Conservation (phyloP, 2,113 vertebrate species). For the Tympanuchus pallidicinctus region DNA sequence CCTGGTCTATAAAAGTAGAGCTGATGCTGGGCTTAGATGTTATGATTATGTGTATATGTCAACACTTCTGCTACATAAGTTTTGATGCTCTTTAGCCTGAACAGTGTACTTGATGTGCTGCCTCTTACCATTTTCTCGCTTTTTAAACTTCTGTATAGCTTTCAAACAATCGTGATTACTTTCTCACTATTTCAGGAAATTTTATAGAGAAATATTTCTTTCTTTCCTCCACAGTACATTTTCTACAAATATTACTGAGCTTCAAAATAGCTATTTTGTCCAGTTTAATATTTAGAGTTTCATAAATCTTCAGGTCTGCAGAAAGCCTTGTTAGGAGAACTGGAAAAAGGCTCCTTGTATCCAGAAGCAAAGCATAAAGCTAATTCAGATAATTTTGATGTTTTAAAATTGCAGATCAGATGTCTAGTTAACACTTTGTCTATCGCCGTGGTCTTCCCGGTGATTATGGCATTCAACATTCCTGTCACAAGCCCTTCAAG, state of each 20-base stretch:
- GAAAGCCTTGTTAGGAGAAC: background rate
- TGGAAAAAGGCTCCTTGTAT: background rate
- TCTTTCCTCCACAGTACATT: background rate
- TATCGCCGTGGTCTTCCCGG: background rate
- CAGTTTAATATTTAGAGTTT: background rate
- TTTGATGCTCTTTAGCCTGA: background rate
- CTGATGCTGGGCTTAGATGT: background rate
- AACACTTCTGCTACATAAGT: background rate
- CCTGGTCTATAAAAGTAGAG: constrained; percentile 14
- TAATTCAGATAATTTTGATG: background rate
- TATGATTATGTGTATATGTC: background rate
- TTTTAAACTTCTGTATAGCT: background rate
- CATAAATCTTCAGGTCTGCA: background rate
- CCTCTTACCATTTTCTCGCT: background rate
- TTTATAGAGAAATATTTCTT: background rate
- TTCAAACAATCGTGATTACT: background rate
- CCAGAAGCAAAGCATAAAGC: background rate
- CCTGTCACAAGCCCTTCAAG: background rate
- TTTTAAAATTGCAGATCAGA: background rate
- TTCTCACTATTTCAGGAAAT: background rate
- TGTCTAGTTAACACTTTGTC: background rate
- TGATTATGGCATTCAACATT: background rate
- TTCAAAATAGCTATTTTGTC: background rate
- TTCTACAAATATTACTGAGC: background rate
- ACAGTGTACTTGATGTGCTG: background rate